Conservation (phyloP, 2,888 invertebrate species). For the Hypomecis atomaria region DNA sequence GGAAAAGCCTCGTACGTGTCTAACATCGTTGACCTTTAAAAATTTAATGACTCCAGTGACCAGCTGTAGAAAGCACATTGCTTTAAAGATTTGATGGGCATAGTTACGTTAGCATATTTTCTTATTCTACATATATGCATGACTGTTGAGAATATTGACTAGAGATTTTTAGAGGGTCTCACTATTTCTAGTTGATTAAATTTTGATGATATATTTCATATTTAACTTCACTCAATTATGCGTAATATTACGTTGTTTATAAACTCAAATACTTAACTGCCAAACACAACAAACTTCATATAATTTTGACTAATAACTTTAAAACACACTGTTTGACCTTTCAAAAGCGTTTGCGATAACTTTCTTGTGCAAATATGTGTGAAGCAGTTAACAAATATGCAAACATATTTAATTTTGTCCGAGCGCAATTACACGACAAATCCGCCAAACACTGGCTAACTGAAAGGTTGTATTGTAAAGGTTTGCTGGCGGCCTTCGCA, state of each 20-base stretch:
- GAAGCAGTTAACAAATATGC: conserved; percentile 24
- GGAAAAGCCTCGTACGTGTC: conserved; percentile 11
- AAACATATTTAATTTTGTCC: conserved; percentile 30
- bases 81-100: background rate
- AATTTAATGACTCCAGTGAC: conserved; percentile 11
- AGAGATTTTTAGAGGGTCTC: no score
- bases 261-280: background rate
- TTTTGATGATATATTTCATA: background rate
- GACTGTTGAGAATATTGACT: no score
- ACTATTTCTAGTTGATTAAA: no score
- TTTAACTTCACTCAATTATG: background rate
- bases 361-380: conserved; percentile 26
- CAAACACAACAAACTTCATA: conserved; percentile 16
- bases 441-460: conserved; percentile 41
- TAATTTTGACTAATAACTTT: conserved; percentile 22
- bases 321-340: conserved; percentile 30
- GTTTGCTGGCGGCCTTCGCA: conserved; percentile 63
- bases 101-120: background rate
- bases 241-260: background rate
- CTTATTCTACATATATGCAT: background rate
- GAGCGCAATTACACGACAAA: conserved; percentile 39
- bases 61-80: conserved; percentile 6
- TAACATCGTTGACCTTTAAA: conserved; percentile 22
- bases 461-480: conserved; percentile 61
- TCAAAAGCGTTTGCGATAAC: conserved; percentile 22